Percentiles rank a stretch among this genome's conserved stretches.
These are phyloP conservation scores for Andrena marginata DNA, from an alignment of 2,888 invertebrate genomes.

Conservation along the genomic window DNA sequence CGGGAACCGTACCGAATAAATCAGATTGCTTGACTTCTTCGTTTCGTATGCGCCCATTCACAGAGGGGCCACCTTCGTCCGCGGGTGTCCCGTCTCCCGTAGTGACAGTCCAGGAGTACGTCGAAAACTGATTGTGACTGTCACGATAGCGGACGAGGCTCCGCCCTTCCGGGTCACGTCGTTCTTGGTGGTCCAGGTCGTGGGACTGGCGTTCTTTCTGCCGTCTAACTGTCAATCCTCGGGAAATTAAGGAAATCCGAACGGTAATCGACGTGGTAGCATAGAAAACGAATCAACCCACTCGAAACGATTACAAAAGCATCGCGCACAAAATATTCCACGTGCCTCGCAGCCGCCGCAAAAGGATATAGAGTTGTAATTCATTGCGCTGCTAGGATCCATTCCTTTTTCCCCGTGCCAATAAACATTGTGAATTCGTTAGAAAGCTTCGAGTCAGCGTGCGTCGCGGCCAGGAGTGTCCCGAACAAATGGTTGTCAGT, in stretches of 20 bases:
- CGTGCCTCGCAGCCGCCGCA: too few relatives aligned
- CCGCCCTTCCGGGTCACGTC: slow-evolving; percentile 74
- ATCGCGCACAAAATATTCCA: too few relatives aligned
- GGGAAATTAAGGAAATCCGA: slow-evolving; percentile 1
- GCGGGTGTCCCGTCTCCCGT: slow-evolving; percentile 75
- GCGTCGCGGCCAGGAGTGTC: slow-evolving; percentile 49
- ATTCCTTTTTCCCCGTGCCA: not conserved
- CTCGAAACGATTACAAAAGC: too few relatives aligned
- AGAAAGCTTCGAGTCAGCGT: slow-evolving; percentile 45
- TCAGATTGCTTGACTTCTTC: slow-evolving; percentile 57
- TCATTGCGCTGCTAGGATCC: not conserved
- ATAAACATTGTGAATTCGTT: slow-evolving; percentile 37
- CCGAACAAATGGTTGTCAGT: slow-evolving; percentile 75
- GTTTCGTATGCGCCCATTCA: slow-evolving; percentile 52
- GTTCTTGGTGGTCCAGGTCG: slow-evolving; percentile 72
- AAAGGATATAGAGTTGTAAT: not conserved
- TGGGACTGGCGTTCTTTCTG: slow-evolving; percentile 62
- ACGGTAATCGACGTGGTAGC: too few relatives aligned
- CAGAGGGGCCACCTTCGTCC: slow-evolving; percentile 53
- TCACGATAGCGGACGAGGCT: slow-evolving; percentile 72
- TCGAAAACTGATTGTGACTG: slow-evolving; percentile 75
- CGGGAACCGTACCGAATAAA: slow-evolving; percentile 53
- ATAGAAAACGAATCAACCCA: too few relatives aligned
- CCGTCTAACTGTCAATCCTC: slow-evolving; percentile 51
- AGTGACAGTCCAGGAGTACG: slow-evolving; percentile 70